Percentiles rank a stretch among this genome's conserved stretches.
These are phyloP conservation scores for Drosophila buzzatii DNA, from an alignment of 2,888 invertebrate genomes.

Conservation along the genomic window DNA sequence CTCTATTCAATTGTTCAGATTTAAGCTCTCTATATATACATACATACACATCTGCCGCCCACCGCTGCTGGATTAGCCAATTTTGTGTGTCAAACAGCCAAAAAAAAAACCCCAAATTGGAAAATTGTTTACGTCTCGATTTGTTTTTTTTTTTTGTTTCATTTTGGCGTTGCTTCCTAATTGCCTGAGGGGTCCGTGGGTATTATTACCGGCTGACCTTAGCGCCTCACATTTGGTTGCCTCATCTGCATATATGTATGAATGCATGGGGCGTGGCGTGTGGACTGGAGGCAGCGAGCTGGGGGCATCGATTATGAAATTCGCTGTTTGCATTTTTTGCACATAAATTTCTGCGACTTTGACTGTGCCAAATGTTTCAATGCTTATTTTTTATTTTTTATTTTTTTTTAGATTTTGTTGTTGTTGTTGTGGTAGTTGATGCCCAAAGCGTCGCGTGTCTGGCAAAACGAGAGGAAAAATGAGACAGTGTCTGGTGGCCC, in stretches of 20 bases:
- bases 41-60: background rate
- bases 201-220: constrained; percentile 75
- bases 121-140: constrained; percentile 27
- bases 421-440: constrained; percentile 9
- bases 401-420: background rate
- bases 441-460: constrained; percentile 46
- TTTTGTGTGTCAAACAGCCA: constrained; percentile 47
- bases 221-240: constrained; percentile 55
- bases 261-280: constrained; percentile 2
- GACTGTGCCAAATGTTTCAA: constrained; percentile 50
- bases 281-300: background rate
- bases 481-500: constrained; percentile 54
- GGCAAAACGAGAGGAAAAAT: constrained; percentile 46
- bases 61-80: constrained; percentile 37
- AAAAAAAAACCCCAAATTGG: constrained; percentile 33
- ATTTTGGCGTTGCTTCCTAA: constrained; percentile 44
- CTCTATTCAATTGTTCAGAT: background rate
- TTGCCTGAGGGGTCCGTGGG: constrained; percentile 50
- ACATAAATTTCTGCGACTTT: constrained; percentile 68
- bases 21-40: background rate
- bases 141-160: background rate
- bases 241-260: constrained; percentile 68
- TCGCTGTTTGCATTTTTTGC: constrained; percentile 60
- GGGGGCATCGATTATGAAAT: constrained; percentile 71
- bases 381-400: constrained; percentile 15